These are phyloP conservation scores for Eulemur rufifrons DNA, from an alignment of 2,113 vertebrate species.

Conservation along the genomic window DNA sequence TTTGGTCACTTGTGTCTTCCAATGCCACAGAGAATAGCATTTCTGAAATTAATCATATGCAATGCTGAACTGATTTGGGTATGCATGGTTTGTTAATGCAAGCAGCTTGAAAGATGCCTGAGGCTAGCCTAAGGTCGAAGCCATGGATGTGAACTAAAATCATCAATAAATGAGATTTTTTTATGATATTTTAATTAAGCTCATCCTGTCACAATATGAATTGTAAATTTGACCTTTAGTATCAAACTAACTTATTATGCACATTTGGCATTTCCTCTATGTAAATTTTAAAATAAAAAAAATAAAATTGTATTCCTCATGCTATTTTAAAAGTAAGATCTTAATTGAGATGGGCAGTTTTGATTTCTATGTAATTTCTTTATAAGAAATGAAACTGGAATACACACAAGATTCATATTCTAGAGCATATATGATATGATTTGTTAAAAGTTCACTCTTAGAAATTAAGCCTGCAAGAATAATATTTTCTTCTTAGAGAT, in stretches of 20 bases:
- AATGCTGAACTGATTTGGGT: not conserved
- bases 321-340: constrained; percentile 41
- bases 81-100: constrained; percentile 13
- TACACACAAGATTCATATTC: not conserved
- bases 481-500: not conserved
- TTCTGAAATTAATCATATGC: not conserved
- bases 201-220: constrained; percentile 56
- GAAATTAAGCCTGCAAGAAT: not conserved
- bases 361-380: not conserved
- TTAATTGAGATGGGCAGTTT: not conserved
- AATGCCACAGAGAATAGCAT: not conserved
- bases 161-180: constrained; percentile 78
- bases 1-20: not conserved
- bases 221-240: constrained; percentile 70
- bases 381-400: not conserved
- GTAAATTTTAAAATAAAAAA: constrained; percentile 54
- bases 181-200: constrained; percentile 77
- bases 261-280: constrained; percentile 42
- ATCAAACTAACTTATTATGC: constrained; percentile 2
- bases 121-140: constrained; percentile 73
- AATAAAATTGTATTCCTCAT: not conserved
- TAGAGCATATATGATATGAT: not conserved
- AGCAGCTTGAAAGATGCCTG: constrained; percentile 42
- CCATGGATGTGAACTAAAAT: constrained; percentile 68
- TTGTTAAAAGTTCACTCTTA: not conserved